A percentile compares a stretch with the other conserved stretches of the same genome.
Evolutionary conservation across 2,113 vertebrate genomes (phyloP).

Genomic region (Syngnathus typhle): DNA sequence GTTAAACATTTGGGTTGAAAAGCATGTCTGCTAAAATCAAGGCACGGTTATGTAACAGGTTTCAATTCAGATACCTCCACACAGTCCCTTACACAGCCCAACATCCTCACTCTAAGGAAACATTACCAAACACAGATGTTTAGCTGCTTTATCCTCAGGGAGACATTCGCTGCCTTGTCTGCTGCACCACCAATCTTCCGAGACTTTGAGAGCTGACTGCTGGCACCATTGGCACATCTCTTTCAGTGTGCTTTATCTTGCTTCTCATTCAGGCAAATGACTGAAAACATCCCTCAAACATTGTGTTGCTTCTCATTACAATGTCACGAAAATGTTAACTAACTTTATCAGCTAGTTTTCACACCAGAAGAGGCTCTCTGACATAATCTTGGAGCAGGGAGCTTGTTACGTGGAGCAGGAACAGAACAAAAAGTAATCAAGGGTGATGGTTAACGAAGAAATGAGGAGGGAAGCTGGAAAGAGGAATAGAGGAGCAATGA

Average conservation of each 20-base stretch:
- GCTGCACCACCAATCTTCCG: constrained; percentile 52
- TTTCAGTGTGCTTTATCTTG: constrained; percentile 1
- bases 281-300: constrained; percentile 15
- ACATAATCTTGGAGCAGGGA: constrained; percentile 36
- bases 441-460: neutral
- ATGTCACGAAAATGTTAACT: constrained; percentile 13
- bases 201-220: constrained; percentile 37
- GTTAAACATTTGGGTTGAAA: neutral
- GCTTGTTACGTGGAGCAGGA: constrained; percentile 9
- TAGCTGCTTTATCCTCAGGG: constrained; percentile 37
- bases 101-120: neutral
- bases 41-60: constrained; percentile 46
- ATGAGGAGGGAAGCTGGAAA: neutral
- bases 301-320: constrained; percentile 8
- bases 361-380: constrained; percentile 21
- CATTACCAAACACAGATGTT: constrained; percentile 23
- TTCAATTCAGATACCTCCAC: constrained; percentile 24
- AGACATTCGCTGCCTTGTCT: constrained; percentile 51
- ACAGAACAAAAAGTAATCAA: constrained; percentile 12
- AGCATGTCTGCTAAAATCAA: constrained; percentile 30
- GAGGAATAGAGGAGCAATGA: constrained; percentile 17
- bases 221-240: constrained; percentile 11
- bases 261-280: constrained; percentile 13
- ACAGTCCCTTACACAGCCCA: constrained; percentile 19
- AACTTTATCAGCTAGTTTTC: constrained; percentile 16